Evolutionary conservation across 2,113 vertebrate genomes (phyloP).

Genomic region (Upupa epops): DNA sequence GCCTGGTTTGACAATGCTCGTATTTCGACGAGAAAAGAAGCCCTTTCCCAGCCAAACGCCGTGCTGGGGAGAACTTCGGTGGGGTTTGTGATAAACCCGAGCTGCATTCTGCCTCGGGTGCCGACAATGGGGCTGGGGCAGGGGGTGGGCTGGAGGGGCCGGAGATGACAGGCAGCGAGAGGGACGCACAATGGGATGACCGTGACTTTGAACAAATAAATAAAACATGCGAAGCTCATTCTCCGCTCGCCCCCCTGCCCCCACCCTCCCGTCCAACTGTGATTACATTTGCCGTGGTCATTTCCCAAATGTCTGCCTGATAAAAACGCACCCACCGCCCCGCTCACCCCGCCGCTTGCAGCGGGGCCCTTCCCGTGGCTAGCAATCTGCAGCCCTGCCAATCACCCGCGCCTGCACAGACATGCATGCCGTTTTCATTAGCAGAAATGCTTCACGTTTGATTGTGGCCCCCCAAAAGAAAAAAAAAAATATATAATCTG

Average conservation of each 20-base stretch:
- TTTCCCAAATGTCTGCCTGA: conserved; percentile 76
- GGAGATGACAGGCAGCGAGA: conserved; percentile 61
- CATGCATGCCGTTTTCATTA: conserved; percentile 65
- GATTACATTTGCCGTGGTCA: conserved; percentile 81
- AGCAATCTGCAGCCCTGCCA: conserved; percentile 64
- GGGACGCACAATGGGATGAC: conserved; percentile 77
- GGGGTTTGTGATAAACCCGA: conserved; percentile 33
- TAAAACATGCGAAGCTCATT: conserved; percentile 79
- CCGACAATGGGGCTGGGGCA: conserved; percentile 70
- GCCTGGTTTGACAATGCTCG: background rate
- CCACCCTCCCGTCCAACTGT: conserved; percentile 56
- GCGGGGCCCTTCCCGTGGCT: conserved; percentile 71
- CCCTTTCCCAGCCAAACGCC: background rate
- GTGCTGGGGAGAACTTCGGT: conserved; percentile 6
- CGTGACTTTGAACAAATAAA: conserved; percentile 81
- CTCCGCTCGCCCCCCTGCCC: conserved; percentile 32
- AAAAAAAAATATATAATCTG: background rate
- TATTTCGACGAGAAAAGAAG: background rate
- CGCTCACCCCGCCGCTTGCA: conserved; percentile 49
- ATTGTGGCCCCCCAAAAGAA: background rate
- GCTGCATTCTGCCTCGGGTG: conserved; percentile 44
- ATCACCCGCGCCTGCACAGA: conserved; percentile 55
- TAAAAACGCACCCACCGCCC: conserved; percentile 50
- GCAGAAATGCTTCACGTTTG: conserved; percentile 41
- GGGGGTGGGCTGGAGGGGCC: conserved; percentile 66